These are phyloP conservation scores for Eupleurogrammus muticus DNA, from an alignment of 2,797 vertebrate genomes.

Conservation along the genomic window DNA sequence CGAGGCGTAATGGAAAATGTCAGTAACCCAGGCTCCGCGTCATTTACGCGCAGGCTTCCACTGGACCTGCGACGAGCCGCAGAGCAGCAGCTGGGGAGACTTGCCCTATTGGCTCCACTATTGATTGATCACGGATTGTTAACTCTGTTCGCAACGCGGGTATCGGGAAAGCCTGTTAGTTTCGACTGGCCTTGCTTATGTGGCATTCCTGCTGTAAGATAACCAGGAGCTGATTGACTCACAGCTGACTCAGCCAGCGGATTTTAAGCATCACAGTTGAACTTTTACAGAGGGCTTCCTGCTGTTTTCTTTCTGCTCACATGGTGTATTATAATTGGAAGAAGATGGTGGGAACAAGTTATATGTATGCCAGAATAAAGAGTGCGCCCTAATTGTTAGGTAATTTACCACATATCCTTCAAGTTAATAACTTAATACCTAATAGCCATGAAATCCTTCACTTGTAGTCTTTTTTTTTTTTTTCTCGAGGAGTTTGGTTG, in stretches of 20 bases:
- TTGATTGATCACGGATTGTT: constrained; percentile 8
- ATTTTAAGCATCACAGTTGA: background rate
- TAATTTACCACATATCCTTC: rapidly evolving
- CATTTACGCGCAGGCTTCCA: constrained; percentile 5
- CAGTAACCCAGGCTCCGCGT: constrained; percentile 10
- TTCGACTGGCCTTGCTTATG: constrained; percentile 1
- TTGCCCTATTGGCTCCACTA: background rate
- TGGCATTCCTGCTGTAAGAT: background rate
- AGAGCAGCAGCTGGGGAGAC: constrained; percentile 24
- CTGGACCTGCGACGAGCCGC: constrained; percentile 1
- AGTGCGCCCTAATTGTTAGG: background rate
- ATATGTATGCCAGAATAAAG: constrained; percentile 8
- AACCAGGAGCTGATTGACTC: background rate
- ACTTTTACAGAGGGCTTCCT: constrained; percentile 10
- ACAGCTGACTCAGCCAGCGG: background rate
- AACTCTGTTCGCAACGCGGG: background rate
- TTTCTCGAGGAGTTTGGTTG: background rate
- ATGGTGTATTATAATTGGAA: background rate
- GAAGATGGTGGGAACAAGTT: background rate
- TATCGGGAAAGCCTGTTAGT: background rate
- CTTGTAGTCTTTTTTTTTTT: background rate
- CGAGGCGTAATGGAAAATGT: constrained; percentile 25
- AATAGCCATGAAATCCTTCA: background rate
- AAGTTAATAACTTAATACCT: background rate
- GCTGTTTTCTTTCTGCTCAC: background rate